Conservation (phyloP, 1,140 invertebrate species). For the Plutomurus gul region DNA sequence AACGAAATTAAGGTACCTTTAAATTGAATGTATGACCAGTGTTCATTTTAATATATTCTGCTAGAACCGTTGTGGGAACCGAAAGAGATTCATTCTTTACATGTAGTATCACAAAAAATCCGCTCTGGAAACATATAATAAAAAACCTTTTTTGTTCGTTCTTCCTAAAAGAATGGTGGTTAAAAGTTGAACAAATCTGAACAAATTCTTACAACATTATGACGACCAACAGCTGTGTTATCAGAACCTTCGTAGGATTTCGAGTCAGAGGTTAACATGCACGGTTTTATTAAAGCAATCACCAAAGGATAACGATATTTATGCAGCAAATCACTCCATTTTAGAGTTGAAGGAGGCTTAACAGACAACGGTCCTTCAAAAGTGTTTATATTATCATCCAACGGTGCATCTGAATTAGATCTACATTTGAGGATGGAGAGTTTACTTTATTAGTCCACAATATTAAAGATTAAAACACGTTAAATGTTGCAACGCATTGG, state of each 20-base stretch:
- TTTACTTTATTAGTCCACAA: too few species aligned
- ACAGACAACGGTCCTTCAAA: slow-evolving; percentile 3
- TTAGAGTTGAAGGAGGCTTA: slow-evolving; percentile 41
- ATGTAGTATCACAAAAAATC: slow-evolving; percentile 76
- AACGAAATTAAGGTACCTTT: slow-evolving; percentile 64
- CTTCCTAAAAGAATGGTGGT: too few species aligned
- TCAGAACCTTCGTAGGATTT: background rate
- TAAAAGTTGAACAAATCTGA: too few species aligned
- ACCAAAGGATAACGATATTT: slow-evolving; percentile 43
- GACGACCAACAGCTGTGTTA: background rate
- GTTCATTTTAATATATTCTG: slow-evolving; percentile 79
- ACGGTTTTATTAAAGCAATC: background rate
- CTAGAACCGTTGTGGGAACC: slow-evolving; percentile 74
- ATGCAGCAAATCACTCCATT: slow-evolving; percentile 35
- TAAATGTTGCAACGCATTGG: background rate
- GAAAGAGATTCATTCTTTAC: slow-evolving; percentile 77
- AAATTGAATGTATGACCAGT: slow-evolving; percentile 78
- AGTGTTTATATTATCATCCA: background rate
- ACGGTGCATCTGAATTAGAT: too few species aligned
- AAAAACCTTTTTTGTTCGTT: too few species aligned
- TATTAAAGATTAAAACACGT: background rate
- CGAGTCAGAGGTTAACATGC: background rate
- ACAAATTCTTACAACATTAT: slow-evolving; percentile 42
- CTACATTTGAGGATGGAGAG: too few species aligned
- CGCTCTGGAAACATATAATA: slow-evolving; percentile 64